Conservation (phyloP, 2,888 invertebrate species). For the Amiota mariae region DNA sequence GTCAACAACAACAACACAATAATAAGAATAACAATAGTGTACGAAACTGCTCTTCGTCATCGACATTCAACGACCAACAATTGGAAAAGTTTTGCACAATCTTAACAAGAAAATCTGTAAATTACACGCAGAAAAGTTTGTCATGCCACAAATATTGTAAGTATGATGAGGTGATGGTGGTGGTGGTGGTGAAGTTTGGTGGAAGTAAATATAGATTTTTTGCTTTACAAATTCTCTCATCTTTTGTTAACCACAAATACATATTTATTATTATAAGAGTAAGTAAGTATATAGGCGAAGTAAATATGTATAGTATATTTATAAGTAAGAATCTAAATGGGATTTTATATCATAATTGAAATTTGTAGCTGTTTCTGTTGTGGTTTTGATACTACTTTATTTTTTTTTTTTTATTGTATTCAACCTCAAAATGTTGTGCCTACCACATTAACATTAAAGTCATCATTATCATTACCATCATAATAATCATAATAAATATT, state of each 20-base stretch:
- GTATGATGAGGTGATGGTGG: too few relatives aligned
- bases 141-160: neutral
- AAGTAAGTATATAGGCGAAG: too few relatives aligned
- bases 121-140: conserved; percentile 52
- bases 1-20: neutral
- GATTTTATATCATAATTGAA: conserved; percentile 66
- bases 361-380: conserved; percentile 47
- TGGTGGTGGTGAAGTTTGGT: too few relatives aligned
- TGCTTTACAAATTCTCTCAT: too few relatives aligned
- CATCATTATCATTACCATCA: neutral
- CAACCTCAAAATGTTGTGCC: conserved; percentile 22
- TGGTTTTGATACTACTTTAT: neutral
- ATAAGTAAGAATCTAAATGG: too few relatives aligned
- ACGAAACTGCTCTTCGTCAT: conserved; percentile 15
- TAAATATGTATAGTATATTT: too few relatives aligned
- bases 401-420: neutral
- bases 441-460: too few relatives aligned
- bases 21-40: neutral
- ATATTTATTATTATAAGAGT: too few relatives aligned
- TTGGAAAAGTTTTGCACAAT: conserved; percentile 57
- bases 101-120: conserved; percentile 65
- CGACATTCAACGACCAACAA: conserved; percentile 7
- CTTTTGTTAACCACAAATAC: too few relatives aligned
- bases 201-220: too few relatives aligned
- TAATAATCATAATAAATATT: conserved; percentile 19